Base-by-base conservation (phyloP, 2,113 vertebrate genomes). In the Hydrochoerus hydrochaeris region DNA sequence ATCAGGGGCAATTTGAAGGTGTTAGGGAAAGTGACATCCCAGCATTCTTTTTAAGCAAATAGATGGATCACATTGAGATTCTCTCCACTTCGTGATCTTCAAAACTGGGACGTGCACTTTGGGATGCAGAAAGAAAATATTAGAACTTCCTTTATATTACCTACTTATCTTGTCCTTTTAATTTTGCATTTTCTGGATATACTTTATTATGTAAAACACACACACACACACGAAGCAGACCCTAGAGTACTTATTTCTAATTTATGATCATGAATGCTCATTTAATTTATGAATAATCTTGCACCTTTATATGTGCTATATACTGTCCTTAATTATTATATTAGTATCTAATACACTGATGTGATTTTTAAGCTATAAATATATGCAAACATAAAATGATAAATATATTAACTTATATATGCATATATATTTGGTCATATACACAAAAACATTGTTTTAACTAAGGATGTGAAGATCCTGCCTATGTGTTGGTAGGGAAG, bases 211-310 rank as follows among this genome's bases (percentile, higher is more conserved):
- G 14, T 49, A 75, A 52, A 60, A 91, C 2, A 73, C 26, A 93
- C 10, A 65, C 5, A 85, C 46, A 41, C 26, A 75, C 52, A 54
- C 1, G 85, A 88, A 83, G 14, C 46, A 78, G 22, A 78, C 20
- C 88, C 38, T 91, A 57, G 22, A 88, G 20, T 82, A 41, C 20
- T 4, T 63, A 4, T n/a, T 88, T 95, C 65, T 71, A 94, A 84
- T 96, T 95, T 65, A 73, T 0, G 84, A 67, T 84, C 46, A 54
- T 38, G 92, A 78, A 87, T 82, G n/a, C 4, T 65, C 19, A 63
- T 41, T 14, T 41, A 83, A 78, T 73, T 65, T 92, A 71, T 38
- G 71, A 63, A 63, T 95, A 63, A 77, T 90, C 93, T 95, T 94
- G 24, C 88, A 58, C 38, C 67, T 88, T 91, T 91, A 44, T 69